Percentiles rank a stretch among this genome's conserved stretches.
Conservation (phyloP, 2,888 invertebrate species). For the Andrena bucephala region DNA sequence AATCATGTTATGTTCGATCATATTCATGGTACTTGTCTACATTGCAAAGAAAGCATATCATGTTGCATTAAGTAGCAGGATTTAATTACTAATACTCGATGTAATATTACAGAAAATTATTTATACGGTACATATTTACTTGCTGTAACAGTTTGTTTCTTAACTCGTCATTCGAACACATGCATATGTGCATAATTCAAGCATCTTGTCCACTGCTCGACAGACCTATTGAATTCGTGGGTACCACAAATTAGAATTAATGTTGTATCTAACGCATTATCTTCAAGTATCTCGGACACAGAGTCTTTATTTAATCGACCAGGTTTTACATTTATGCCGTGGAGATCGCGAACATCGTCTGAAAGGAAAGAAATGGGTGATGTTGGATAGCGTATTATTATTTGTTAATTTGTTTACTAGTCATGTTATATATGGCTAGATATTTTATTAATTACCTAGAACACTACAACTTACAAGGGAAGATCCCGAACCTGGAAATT, state of each 20-base stretch:
- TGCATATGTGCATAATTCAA: slow-evolving; percentile 70
- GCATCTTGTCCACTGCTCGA: slow-evolving; percentile 65
- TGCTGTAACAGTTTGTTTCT: background rate
- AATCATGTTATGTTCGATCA: slow-evolving; percentile 78
- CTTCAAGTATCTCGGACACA: slow-evolving; percentile 53
- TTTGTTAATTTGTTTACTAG: background rate
- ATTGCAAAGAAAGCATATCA: slow-evolving; percentile 79
- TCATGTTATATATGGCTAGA: background rate
- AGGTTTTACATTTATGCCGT: slow-evolving; percentile 73
- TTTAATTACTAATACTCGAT: slow-evolving; percentile 7
- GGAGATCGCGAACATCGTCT: slow-evolving; percentile 68
- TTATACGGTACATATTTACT: background rate
- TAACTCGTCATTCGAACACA: slow-evolving; percentile 67
- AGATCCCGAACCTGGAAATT: no score
- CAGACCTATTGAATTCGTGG: slow-evolving; percentile 73
- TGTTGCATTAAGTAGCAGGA: slow-evolving; percentile 68
- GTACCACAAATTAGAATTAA: slow-evolving; percentile 82
- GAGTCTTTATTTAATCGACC: slow-evolving; percentile 69
- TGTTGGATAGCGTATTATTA: background rate
- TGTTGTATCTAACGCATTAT: slow-evolving; percentile 68
- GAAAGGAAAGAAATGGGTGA: slow-evolving; percentile 44
- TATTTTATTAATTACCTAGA: no score
- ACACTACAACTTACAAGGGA: no score
- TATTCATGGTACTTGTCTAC: slow-evolving; percentile 80
- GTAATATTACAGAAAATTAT: background rate